Base-by-base conservation (phyloP, 1,140 invertebrate genomes). In the Caenorhabditis latens region DNA sequence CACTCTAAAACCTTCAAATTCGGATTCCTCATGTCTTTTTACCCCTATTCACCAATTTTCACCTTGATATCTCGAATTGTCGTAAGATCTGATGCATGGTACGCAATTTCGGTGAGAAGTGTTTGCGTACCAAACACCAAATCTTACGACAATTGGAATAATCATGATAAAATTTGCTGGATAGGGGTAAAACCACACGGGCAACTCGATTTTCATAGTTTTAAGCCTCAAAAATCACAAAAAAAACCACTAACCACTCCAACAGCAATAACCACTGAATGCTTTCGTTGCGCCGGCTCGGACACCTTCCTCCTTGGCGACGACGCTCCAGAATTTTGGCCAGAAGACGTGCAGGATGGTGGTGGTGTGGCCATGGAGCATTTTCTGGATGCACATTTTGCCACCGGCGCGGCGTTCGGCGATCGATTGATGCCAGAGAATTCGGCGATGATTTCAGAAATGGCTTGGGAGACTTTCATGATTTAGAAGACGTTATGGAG, bases 381-480 rank as follows among this genome's bases (percentile, higher is more conserved):
- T 11, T 71, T 71, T 71, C 67, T 43, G 19, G 42, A 71, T 4
- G 71, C 7, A 4, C 11, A 14, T 9, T 14, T 42, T 19, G 11
- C 11, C 9, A 21, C 40, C 0, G 6, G 40, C 13, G 19, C 21
- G 19, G 46, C 43, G 19, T 53, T 46, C 1, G 71, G 71, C 7
- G 40, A 46, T 4, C 71, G 71, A 21, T 79, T 79, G n/a, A 79
- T 79, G 7, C 71, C 71, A 5, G 71, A 79, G 21, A 79, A 79
- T 53, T 79, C 71, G n/a, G 71, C 43, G 13, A 79, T 42, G 7
- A 79, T 50, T 79, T 79, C 71, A 24, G 71, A 42, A n/a, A 79
- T 79, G 7, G 71, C 71, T 79, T 79, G 71, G 9, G 71, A 50
- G 19, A 50, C 40, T 79, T 79, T 79, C 71, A 79, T 79, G 43